These are phyloP conservation scores for Pseudopleuronectes americanus DNA, from an alignment of 2,797 vertebrate genomes.

Conservation along the genomic window DNA sequence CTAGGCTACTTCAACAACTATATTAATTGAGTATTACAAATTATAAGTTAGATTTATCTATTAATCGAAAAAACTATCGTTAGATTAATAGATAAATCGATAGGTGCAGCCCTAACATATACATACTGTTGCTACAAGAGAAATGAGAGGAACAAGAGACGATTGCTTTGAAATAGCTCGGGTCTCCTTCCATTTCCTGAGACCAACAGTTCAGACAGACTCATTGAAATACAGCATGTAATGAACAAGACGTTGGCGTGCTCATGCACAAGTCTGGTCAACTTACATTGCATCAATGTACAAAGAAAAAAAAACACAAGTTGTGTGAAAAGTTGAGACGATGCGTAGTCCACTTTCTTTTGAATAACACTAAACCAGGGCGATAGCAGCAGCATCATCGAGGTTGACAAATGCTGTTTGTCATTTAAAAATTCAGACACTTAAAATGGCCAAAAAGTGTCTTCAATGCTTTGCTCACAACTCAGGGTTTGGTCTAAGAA, in stretches of 20 bases:
- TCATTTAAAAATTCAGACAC: slow-evolving; percentile 53
- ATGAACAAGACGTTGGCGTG: slow-evolving; percentile 14
- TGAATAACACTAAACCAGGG: slow-evolving; percentile 43
- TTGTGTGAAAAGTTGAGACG: slow-evolving; percentile 39
- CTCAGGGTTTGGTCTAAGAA: slow-evolving; percentile 33
- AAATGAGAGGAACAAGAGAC: slow-evolving; percentile 18
- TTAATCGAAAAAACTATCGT: too few species aligned
- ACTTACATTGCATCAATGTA: slow-evolving; percentile 8
- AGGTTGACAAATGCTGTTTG: slow-evolving; percentile 57
- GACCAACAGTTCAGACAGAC: slow-evolving; percentile 14
- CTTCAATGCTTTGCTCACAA: slow-evolving; percentile 34
- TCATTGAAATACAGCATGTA: slow-evolving; percentile 1
- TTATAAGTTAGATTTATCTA: too few species aligned
- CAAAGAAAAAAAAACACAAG: slow-evolving; percentile 26
- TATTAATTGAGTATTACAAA: too few species aligned
- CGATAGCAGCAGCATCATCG: slow-evolving; percentile 34
- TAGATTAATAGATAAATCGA: too few species aligned
- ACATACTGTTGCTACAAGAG: slow-evolving; percentile 38
- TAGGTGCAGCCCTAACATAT: not conserved
- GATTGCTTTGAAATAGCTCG: slow-evolving; percentile 39
- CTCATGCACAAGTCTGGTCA: slow-evolving; percentile 29
- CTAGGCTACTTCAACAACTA: too few species aligned
- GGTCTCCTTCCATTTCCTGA: slow-evolving; percentile 33
- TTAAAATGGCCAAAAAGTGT: slow-evolving; percentile 46
- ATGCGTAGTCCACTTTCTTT: slow-evolving; percentile 38